Base-by-base conservation (phyloP, 2,797 vertebrate species). In the Trematomus bernacchii region DNA sequence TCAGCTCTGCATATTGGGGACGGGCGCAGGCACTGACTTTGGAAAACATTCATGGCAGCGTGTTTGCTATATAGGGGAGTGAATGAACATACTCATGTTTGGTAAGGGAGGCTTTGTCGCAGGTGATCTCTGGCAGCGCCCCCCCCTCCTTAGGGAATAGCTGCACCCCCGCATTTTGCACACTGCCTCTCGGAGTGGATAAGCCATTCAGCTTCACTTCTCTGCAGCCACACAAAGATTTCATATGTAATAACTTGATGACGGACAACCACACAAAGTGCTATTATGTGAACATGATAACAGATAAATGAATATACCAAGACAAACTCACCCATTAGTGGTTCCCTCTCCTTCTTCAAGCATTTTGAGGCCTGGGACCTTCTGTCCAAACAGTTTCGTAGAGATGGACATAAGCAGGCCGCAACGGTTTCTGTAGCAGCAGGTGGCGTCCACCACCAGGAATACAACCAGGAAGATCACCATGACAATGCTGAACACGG, bases 381-480 rank as follows among this genome's bases (percentile, higher is more conserved):
- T 92, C 43, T 90, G 87, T 6, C 94, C 94, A 78, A 95, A 93
- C n/a, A 96, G 12, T 59, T 94, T 95, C n/a, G 86, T 87, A 0
- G 91, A 76, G 6, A 96, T 85, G 66, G 89, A 90, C 93, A 96
- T 96, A 71, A 96, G 91, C 37, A 96, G 84, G 18, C 96, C 96
- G 1, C 95, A 95, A 54, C 73, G 93, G 11, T 95, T 95, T 67
- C 84, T 94, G 59, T 95, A 95, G 86, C 95, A 96, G 81, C 96
- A 96, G 63, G 92, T 93, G 60, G 89, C 93, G 33, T 96, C 96
- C 2, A 96, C 92, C 2, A 84, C 89, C 11, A 96, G 52, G 78
- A 96, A 89, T 12, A 95, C 78, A 78, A 95, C 23, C 80, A 96
- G 64, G 76, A 96, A 94, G 76, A 96, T 90, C 60, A 95, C 21